These are phyloP conservation scores for Thamnophis sirtalis DNA, from an alignment of 2,113 vertebrate genomes.

Conservation along the genomic window DNA sequence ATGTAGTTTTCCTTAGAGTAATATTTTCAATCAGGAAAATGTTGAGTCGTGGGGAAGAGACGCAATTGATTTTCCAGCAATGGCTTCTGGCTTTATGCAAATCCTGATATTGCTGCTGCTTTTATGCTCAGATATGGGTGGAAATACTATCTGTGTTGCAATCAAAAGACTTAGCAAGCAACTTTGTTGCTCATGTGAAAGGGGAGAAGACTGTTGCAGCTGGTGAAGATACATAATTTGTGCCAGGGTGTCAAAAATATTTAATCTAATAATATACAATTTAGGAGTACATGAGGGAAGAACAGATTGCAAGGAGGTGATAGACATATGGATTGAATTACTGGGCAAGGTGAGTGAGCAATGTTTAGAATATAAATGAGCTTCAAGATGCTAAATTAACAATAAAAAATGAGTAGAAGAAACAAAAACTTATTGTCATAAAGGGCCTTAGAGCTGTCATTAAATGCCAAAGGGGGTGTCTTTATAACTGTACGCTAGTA, in stretches of 20 bases:
- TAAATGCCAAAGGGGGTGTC: neutral
- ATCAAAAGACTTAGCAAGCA: neutral
- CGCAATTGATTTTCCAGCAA: constrained; percentile 30
- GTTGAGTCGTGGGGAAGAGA: neutral
- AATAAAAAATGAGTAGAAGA: neutral
- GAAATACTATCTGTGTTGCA: neutral
- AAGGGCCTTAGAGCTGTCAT: neutral
- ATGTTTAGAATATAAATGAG: neutral
- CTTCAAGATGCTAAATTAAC: neutral
- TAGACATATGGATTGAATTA: constrained; percentile 5
- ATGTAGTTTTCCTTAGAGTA: neutral
- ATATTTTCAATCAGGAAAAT: constrained; percentile 33
- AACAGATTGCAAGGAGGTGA: constrained; percentile 2
- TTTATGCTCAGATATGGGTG: neutral
- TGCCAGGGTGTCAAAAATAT: neutral
- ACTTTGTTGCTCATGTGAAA: neutral
- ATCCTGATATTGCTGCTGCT: constrained; percentile 26
- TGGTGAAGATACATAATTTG: neutral
- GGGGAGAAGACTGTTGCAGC: neutral
- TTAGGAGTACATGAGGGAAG: neutral
- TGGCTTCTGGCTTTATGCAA: neutral
- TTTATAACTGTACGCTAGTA: neutral
- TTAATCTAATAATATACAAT: neutral
- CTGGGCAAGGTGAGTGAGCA: neutral
- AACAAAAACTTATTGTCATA: neutral